phyloP scores from a whole-genome alignment of 2,113 vertebrate species.

The Gadus chalcogrammus region DNA sequence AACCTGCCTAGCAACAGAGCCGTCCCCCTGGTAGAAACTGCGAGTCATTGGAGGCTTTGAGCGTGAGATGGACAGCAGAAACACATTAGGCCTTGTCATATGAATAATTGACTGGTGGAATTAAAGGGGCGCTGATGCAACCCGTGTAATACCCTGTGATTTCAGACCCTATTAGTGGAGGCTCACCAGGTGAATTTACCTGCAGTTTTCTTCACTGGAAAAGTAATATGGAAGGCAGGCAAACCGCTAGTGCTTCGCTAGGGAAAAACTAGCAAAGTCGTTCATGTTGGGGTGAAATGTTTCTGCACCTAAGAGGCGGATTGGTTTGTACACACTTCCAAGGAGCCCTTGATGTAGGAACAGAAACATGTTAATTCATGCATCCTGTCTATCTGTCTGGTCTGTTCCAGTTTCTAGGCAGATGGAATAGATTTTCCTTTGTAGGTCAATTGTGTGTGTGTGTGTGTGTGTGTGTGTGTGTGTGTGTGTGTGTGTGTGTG shows the following conservation, averaged over 20 bases:
- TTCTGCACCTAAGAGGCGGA: too few relatives aligned
- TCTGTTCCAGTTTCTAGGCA: slow-evolving; percentile 1
- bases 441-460: neutral
- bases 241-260: neutral
- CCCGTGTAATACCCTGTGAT: neutral
- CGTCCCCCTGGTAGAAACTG: slow-evolving; percentile 40
- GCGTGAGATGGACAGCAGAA: slow-evolving; percentile 32
- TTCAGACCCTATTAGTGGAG: slow-evolving; percentile 15
- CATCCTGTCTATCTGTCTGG: neutral
- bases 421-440: slow-evolving; percentile 3
- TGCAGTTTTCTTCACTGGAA: neutral
- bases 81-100: slow-evolving; percentile 20
- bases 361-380: neutral
- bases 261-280: neutral
- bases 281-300: too few relatives aligned
- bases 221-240: neutral
- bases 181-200: neutral
- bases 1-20: slow-evolving; percentile 71
- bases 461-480: slow-evolving; percentile 8
- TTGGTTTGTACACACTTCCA: too few relatives aligned
- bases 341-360: neutral
- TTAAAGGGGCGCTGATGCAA: slow-evolving; percentile 11
- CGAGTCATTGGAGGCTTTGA: slow-evolving; percentile 25
- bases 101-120: slow-evolving; percentile 39
- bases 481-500: neutral